These are phyloP conservation scores for Sebastes oblongus DNA, from an alignment of 2,797 vertebrate species.

Conservation along the genomic window DNA sequence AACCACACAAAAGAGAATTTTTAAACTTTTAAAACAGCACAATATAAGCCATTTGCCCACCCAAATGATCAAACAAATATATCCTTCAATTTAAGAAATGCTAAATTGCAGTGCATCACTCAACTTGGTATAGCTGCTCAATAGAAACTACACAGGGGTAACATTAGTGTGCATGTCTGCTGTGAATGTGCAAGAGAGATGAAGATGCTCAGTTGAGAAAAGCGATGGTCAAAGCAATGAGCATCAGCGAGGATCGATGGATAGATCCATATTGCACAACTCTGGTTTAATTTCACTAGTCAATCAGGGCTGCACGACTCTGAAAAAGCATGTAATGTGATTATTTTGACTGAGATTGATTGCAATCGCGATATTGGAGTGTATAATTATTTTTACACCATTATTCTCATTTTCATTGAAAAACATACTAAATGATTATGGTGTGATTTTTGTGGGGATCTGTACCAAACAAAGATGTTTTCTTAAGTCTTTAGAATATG, in stretches of 20 bases:
- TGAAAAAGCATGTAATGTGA: no score
- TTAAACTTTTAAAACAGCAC: neutral
- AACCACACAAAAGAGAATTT: conserved; percentile 34
- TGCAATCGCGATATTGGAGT: no score
- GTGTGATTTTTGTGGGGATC: no score
- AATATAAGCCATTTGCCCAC: conserved; percentile 22
- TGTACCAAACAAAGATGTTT: no score
- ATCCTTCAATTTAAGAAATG: conserved; percentile 8
- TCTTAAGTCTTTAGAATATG: accelerated
- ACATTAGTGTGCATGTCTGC: conserved; percentile 38
- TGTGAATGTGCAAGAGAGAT: neutral
- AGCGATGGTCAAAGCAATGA: accelerated
- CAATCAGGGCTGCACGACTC: no score
- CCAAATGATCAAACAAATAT: conserved; percentile 32
- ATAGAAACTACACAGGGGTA: conserved; percentile 52
- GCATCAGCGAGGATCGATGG: no score
- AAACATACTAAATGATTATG: no score
- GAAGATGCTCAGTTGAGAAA: conserved; percentile 42
- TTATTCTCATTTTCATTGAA: no score
- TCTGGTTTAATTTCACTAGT: no score
- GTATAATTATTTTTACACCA: accelerated
- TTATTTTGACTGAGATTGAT: no score
- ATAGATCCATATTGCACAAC: no score
- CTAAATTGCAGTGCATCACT: conserved; percentile 36
- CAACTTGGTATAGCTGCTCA: conserved; percentile 33